Evolutionary conservation across 2,113 vertebrate species (phyloP).

Genomic region (Orycteropus afer): DNA sequence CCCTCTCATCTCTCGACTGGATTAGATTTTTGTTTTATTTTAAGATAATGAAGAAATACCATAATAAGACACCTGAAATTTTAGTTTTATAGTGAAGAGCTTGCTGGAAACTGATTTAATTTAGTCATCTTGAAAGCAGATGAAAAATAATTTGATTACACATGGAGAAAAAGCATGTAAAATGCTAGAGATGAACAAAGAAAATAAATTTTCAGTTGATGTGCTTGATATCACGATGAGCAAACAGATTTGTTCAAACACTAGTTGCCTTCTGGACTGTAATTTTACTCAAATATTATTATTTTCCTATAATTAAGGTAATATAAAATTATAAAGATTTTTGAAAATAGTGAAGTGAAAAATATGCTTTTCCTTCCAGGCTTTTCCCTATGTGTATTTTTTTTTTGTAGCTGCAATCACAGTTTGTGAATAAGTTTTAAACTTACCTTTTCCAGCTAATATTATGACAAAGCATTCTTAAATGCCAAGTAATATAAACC

Average conservation of each 20-base stretch:
- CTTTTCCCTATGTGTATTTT: background rate
- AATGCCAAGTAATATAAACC: background rate
- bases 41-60: background rate
- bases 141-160: constrained; percentile 21
- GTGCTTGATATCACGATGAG: background rate
- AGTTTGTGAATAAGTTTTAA: background rate
- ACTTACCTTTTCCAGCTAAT: constrained; percentile 9
- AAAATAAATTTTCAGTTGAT: constrained; percentile 4
- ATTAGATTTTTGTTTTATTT: background rate
- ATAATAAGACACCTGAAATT: background rate
- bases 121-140: background rate
- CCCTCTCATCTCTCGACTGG: background rate
- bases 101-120: background rate
- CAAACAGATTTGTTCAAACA: background rate
- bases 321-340: constrained; percentile 2
- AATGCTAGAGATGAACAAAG: background rate
- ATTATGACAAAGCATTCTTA: constrained; percentile 13
- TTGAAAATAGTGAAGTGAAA: background rate
- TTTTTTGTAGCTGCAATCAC: background rate
- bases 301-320: constrained; percentile 30
- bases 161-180: background rate
- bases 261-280: background rate
- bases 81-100: background rate
- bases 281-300: constrained; percentile 33
- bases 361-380: background rate